Evolutionary conservation across 2,797 vertebrate genomes (phyloP).

Genomic region (Bothrops alternatus): DNA sequence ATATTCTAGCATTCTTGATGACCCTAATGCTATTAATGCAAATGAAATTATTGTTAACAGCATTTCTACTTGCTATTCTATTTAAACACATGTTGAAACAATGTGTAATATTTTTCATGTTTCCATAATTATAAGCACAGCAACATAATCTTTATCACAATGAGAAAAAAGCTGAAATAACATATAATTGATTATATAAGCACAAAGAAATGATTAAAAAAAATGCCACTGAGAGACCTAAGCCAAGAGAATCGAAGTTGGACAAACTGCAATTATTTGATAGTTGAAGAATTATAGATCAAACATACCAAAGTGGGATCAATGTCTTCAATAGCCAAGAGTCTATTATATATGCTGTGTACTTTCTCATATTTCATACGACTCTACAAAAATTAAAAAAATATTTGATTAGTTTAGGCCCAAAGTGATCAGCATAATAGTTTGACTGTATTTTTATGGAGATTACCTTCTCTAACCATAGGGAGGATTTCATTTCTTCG

Average conservation of each 20-base stretch:
- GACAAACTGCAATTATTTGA: not conserved
- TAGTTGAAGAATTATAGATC: slow-evolving; percentile 7
- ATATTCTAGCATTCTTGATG: not conserved
- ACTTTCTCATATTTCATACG: slow-evolving; percentile 99
- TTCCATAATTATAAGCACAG: not conserved
- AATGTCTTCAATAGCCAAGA: slow-evolving; percentile 84
- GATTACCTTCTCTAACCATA: not conserved
- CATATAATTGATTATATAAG: not conserved
- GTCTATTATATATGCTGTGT: slow-evolving; percentile 95
- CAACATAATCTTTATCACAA: not conserved
- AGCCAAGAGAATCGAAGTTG: not conserved
- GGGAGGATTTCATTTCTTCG: not conserved
- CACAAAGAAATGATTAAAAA: not conserved
- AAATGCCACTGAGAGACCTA: not conserved
- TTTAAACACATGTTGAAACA: not conserved
- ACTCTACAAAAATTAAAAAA: slow-evolving; percentile 75
- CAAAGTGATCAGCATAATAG: slow-evolving; percentile 1
- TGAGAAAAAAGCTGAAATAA: not conserved
- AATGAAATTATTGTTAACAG: not conserved
- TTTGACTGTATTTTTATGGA: not conserved
- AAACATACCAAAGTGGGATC: slow-evolving; percentile 84
- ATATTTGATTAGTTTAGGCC: not conserved
- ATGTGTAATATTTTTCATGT: not conserved
- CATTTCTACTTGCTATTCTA: fast-evolving
- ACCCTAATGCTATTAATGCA: not conserved